A percentile compares a stretch with the other conserved stretches of the same genome.
Conservation (phyloP, 2,797 vertebrate genomes). For the Peromyscus aztecus region DNA sequence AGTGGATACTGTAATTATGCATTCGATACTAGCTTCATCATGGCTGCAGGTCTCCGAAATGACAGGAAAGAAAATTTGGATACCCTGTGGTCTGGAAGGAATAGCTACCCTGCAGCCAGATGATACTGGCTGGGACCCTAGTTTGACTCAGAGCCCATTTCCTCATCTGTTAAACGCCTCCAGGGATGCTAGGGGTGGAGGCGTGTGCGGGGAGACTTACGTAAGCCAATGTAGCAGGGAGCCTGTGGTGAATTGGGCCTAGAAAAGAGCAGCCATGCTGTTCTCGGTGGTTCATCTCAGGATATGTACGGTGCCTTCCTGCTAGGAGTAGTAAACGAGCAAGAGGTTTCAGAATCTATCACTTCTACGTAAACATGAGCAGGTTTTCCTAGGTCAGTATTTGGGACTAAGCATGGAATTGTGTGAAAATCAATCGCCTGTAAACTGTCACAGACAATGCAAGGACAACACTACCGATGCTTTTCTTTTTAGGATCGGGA, state of each 20-base stretch:
- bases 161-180: neutral
- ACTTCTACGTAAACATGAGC: neutral
- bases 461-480: neutral
- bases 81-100: neutral
- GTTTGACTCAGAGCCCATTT: neutral
- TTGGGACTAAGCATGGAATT: neutral
- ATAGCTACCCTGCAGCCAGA: neutral
- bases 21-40: neutral
- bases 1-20: neutral
- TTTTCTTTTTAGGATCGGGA: neutral
- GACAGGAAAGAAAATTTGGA: neutral
- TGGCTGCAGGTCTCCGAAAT: conserved; percentile 39
- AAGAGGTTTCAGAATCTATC: neutral
- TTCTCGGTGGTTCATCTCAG: neutral
- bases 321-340: too few species aligned
- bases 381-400: neutral
- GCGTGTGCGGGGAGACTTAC: neutral
- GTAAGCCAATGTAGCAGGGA: neutral
- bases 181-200: neutral
- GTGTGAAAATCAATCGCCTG: neutral
- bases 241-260: neutral
- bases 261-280: neutral
- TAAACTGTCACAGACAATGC: neutral
- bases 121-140: neutral
- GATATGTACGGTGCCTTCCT: neutral